These are phyloP conservation scores for Actinia tenebrosa DNA, from an alignment of 64 coral and sea anemone genomes.

Conservation along the genomic window DNA sequence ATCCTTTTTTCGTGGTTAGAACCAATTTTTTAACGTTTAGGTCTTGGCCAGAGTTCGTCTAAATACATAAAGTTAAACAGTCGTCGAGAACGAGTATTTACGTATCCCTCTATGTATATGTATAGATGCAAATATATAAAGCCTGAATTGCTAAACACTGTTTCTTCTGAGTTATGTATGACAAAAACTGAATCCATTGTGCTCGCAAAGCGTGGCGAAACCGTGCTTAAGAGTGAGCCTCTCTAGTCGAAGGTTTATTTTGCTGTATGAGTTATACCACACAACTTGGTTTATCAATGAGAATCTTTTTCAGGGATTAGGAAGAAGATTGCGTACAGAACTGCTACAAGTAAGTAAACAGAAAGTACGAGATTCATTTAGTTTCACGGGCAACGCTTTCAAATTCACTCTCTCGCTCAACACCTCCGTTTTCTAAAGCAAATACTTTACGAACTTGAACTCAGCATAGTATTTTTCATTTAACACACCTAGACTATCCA, in stretches of 20 bases:
- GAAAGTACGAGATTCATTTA: not conserved
- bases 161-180: slow-evolving; percentile 59
- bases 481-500: not conserved
- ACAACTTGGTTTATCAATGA: not conserved
- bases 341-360: slow-evolving; percentile 13
- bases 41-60: not conserved
- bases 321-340: not conserved
- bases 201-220: slow-evolving; percentile 11
- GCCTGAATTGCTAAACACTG: slow-evolving; percentile 65
- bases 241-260: not conserved
- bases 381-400: not conserved
- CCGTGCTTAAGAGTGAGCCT: not conserved
- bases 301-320: not conserved
- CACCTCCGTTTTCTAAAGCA: not conserved
- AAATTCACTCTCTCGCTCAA: not conserved
- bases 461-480: not conserved
- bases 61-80: slow-evolving; percentile 63
- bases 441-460: not conserved
- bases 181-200: slow-evolving; percentile 28
- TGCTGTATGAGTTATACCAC: not conserved
- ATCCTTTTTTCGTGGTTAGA: not conserved
- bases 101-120: slow-evolving; percentile 67
- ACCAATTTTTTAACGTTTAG: not conserved
- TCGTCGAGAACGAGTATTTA: slow-evolving; percentile 43
- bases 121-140: slow-evolving; percentile 71